A percentile compares a stretch with the other conserved stretches of the same genome.
phyloP scores from a whole-genome alignment of 2,888 invertebrate genomes.

The Hyles lineata region DNA sequence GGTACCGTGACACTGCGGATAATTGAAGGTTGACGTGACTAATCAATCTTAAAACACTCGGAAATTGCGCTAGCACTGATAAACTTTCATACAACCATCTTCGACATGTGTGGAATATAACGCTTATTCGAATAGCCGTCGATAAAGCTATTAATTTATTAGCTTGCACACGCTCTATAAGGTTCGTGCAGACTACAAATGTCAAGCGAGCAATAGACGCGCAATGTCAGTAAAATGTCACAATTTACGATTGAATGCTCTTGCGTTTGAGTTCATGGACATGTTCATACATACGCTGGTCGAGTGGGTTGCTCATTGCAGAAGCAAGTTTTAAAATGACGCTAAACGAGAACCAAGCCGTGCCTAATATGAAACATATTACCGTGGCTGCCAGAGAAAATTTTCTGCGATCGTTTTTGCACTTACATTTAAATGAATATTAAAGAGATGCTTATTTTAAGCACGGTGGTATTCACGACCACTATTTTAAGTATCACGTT shows the following conservation, averaged over 20 bases:
- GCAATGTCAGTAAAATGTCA: conserved; percentile 78
- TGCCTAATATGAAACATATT: conserved; percentile 32
- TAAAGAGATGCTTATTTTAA: conserved; percentile 10
- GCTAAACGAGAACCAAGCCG: conserved; percentile 37
- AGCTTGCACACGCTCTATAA: conserved; percentile 53
- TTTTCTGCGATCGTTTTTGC: conserved; percentile 23
- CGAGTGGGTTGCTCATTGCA: conserved; percentile 27
- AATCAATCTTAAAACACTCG: conserved; percentile 48
- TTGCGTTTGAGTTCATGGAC: conserved; percentile 69
- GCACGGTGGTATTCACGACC: neutral
- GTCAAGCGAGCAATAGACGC: conserved; percentile 63
- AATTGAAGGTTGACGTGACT: conserved; percentile 57
- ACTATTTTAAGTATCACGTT: neutral
- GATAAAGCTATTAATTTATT: conserved; percentile 60
- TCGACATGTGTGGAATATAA: conserved; percentile 27
- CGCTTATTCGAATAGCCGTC: conserved; percentile 31
- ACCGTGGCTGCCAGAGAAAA: conserved; percentile 15
- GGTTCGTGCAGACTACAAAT: conserved; percentile 66
- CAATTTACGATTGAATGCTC: conserved; percentile 71
- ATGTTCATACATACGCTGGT: conserved; percentile 37
- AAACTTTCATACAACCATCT: conserved; percentile 35
- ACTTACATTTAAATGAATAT: conserved; percentile 20
- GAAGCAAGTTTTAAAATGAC: conserved; percentile 42
- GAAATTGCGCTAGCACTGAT: conserved; percentile 39
- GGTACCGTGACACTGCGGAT: conserved; percentile 59